Conservation (phyloP, 30 jellyfish, hydroid and myxozoan genomes). For the Sanderia malayensis region DNA sequence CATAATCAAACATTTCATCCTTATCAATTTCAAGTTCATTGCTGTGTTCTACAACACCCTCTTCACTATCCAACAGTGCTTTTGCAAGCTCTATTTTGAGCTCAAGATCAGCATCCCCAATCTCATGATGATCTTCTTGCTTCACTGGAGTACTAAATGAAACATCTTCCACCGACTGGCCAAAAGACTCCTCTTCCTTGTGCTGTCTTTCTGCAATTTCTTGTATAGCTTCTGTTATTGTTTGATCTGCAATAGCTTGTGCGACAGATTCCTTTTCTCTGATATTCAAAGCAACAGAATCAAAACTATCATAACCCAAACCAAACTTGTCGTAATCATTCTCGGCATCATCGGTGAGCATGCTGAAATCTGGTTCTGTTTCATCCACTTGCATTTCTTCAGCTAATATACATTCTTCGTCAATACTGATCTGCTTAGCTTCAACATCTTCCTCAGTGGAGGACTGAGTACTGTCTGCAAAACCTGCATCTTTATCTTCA, state of each 20-base stretch:
- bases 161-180: neutral
- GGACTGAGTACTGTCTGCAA: neutral
- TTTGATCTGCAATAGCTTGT: constrained; percentile 8
- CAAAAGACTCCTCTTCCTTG: neutral
- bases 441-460: neutral
- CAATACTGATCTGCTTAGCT: neutral
- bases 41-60: neutral
- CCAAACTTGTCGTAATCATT: constrained; percentile 7
- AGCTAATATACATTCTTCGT: constrained; percentile 24
- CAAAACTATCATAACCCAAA: constrained; percentile 45
- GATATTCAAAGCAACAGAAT: constrained; percentile 49
- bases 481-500: neutral
- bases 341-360: constrained; percentile 15
- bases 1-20: too few relatives aligned
- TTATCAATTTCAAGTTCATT: neutral
- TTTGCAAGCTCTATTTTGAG: neutral
- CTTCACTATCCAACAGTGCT: neutral
- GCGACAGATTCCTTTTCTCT: constrained; percentile 9
- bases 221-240: constrained; percentile 7
- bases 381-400: constrained; percentile 12
- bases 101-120: constrained; percentile 23
- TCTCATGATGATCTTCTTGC: neutral
- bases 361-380: constrained; percentile 20
- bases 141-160: neutral
- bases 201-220: neutral